A percentile compares a stretch with the other conserved stretches of the same genome.
phyloP scores from a whole-genome alignment of 2,888 invertebrate species.

The Notocelia uddmanniana region DNA sequence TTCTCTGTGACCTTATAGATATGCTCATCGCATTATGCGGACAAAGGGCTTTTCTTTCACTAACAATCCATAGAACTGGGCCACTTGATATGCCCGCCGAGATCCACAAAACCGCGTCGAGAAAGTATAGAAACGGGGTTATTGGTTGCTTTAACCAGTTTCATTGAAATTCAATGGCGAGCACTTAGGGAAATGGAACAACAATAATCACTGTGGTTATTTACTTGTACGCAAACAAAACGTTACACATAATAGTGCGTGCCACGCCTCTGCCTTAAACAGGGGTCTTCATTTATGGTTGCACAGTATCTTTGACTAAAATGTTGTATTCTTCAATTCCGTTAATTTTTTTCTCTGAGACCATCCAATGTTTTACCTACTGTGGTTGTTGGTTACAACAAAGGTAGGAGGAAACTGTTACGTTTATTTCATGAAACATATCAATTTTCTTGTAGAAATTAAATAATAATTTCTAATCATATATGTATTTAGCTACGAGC shows the following conservation, averaged over 20 bases:
- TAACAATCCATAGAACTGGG: slow-evolving; percentile 35
- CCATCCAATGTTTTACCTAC: no score
- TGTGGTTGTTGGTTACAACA: no score
- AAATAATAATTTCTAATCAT: no score
- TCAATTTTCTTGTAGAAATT: no score
- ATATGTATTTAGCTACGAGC: no score
- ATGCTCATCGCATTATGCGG: background rate
- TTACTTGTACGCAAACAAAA: slow-evolving; percentile 37
- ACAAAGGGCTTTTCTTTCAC: slow-evolving; percentile 30
- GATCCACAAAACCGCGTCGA: slow-evolving; percentile 37
- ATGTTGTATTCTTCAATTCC: no score
- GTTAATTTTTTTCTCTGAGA: no score
- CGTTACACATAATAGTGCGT: slow-evolving; percentile 33
- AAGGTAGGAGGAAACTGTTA: no score
- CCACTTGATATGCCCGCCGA: slow-evolving; percentile 26
- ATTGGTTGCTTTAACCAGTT: slow-evolving; percentile 35
- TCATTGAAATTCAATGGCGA: slow-evolving; percentile 42
- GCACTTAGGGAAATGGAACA: slow-evolving; percentile 43
- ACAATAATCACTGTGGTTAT: slow-evolving; percentile 44
- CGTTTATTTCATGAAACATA: no score
- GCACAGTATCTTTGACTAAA: background rate
- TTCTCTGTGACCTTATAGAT: no score
- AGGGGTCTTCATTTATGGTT: background rate
- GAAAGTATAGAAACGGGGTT: slow-evolving; percentile 46
- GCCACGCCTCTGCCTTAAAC: slow-evolving; percentile 22